Percentiles rank a stretch among this genome's conserved stretches.
phyloP scores from a whole-genome alignment of 2,888 invertebrate species.

The Thecophora atra region DNA sequence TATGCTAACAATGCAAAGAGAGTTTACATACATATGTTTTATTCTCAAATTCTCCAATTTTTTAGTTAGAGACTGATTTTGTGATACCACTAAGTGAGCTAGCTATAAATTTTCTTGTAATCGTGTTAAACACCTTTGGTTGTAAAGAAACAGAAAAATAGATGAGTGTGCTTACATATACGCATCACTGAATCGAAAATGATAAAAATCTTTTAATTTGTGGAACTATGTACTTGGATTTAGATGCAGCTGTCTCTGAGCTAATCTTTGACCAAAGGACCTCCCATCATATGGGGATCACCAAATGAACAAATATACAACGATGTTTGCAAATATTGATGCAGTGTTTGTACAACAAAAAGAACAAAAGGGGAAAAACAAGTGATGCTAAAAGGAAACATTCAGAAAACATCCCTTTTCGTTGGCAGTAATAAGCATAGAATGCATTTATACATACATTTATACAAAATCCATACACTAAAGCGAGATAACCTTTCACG shows the following conservation, averaged over 20 bases:
- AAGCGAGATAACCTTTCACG: slow-evolving; percentile 47
- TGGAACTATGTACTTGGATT: neutral
- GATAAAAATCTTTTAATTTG: too few species aligned
- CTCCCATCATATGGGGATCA: slow-evolving; percentile 39
- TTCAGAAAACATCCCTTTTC: slow-evolving; percentile 21
- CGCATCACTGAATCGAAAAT: too few species aligned
- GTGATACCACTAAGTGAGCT: too few species aligned
- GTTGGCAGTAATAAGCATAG: slow-evolving; percentile 30
- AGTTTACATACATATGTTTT: too few species aligned
- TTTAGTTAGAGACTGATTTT: too few species aligned
- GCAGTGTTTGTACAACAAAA: slow-evolving; percentile 35
- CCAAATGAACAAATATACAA: slow-evolving; percentile 40
- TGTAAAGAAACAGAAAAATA: too few species aligned
- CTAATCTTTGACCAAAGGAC: slow-evolving; percentile 21
- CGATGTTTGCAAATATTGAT: slow-evolving; percentile 43
- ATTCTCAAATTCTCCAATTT: too few species aligned
- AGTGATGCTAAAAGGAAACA: slow-evolving; percentile 25
- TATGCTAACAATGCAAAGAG: too few species aligned
- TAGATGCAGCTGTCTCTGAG: neutral
- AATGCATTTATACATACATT: slow-evolving; percentile 19
- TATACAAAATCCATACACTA: slow-evolving; percentile 19
- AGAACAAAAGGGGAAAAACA: slow-evolving; percentile 8
- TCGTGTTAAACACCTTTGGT: too few species aligned
- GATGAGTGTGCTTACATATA: too few species aligned
- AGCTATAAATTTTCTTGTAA: too few species aligned